Conservation (phyloP, 1,140 invertebrate genomes). For the Conus ventricosus region DNA sequence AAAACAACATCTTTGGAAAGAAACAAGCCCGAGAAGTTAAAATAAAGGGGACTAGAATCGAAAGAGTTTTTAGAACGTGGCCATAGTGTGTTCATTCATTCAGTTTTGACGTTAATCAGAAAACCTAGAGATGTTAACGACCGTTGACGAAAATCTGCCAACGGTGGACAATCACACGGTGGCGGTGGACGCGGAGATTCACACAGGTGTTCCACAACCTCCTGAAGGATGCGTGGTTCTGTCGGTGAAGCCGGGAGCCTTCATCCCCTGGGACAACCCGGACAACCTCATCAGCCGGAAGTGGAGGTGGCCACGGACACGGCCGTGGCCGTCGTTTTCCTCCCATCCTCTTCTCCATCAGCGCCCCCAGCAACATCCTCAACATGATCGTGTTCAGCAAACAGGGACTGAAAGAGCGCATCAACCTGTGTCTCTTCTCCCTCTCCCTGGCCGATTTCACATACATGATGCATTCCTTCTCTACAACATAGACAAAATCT, state of each 20-base stretch:
- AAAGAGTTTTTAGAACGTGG: too few relatives aligned
- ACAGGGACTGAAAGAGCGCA: background rate
- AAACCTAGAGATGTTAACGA: background rate
- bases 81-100: too few relatives aligned
- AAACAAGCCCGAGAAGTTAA: too few relatives aligned
- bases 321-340: background rate
- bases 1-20: too few relatives aligned
- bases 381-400: constrained; percentile 9
- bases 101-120: too few relatives aligned
- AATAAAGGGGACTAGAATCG: too few relatives aligned
- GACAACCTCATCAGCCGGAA: constrained; percentile 19
- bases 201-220: background rate
- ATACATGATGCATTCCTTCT: constrained; percentile 4
- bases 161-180: background rate
- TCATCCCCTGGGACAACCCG: constrained; percentile 8
- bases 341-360: constrained; percentile 8
- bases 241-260: background rate
- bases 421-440: constrained; percentile 29
- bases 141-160: background rate
- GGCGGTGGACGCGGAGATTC: background rate
- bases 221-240: constrained; percentile 5
- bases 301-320: background rate
- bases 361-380: background rate
- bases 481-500: constrained; percentile 13
- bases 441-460: background rate